Base-by-base conservation (phyloP, 2,113 vertebrate genomes). In the Tympanuchus pallidicinctus region DNA sequence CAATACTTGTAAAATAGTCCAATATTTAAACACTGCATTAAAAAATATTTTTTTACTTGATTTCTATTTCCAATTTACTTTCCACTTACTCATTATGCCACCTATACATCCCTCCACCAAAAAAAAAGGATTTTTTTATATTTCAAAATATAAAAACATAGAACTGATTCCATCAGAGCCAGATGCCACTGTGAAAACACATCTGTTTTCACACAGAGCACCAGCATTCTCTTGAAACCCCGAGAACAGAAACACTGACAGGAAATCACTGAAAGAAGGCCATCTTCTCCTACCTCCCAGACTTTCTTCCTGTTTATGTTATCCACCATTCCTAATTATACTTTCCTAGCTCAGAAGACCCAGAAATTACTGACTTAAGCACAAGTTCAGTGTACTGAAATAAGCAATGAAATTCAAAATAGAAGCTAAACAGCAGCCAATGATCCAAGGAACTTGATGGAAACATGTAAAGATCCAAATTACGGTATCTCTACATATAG, bases 351-450 rank as follows among this genome's bases (percentile, higher is more conserved):
- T 69, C 43, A 59, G 13, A 34, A 54, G 24, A 70, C 21, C n/a
- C 56, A 79, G n/a, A 91, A 80, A 80, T 9, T 14, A 70, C n/a
- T 27, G 11, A 56, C 69, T 59, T n/a, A 52, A 83, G 17, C 14
- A 38, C 0, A 1, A 76, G 13, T 45, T 63, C 67, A 20, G 36
- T 0, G 0, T 36, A 17, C 48, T 36, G 17, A 64, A 28, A 74
- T 59, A 74, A 83, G 19, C 8, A 38, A 63, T 22, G 14, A n/a
- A 57, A 86, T 42, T 42, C 13, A 74, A 74, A 73, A 60, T 11
- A 25, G 36, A 60, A 86, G n/a, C 17, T 19, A 63, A 34, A 22
- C 15, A 78, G 32, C 42, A 12, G 16, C 20, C 21, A 36, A 16
- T 28, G 42, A 67, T 38, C 18, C 48, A 59, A 69, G 59, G 47